Base-by-base conservation (phyloP, 1,140 invertebrate genomes). In the Drosophila takahashii region DNA sequence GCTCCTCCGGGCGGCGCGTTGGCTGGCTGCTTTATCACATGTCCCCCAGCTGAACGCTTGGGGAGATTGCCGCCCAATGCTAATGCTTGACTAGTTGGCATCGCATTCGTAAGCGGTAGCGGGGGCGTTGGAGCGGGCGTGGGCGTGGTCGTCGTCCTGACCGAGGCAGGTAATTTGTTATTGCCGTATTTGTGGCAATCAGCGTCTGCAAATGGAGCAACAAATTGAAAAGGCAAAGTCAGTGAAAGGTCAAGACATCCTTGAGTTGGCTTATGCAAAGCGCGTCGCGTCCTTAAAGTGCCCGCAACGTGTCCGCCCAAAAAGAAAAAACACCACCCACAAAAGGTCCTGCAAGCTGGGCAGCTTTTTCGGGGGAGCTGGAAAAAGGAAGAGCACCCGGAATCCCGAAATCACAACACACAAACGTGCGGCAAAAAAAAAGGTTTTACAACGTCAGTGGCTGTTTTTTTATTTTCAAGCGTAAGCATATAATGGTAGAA, bases 161-260 rank as follows among this genome's bases (percentile, higher is more conserved):
- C 54, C 36, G 59, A 58, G 59, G 59, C 70, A 59, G 73, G 54
- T 79, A 86, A 90, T 79, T 60, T 79, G 74, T 58, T 79, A 86
- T 77, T 80, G 86, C 86, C 72, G 79, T 83, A 57, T 71, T 92
- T 83, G 85, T 91, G 71, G 81, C 89, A 66, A 84, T 81, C 67
- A 86, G 79, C 72, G 89, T 91, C 70, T 93, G 91, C 18, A 85
- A 87, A 58, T 50, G 61, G 59, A 67, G 47, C 59, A 74, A 64
- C 45, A 65, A 77, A 67, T 70, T 69, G 64, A 50, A 77, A 64
- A 64, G 47, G 16, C 42, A 74, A 78, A 86, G 69, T 75, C 61
- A 80, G 42, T 53, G 16, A 70, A 77, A 60, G 67, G 39, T 80
- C 73, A 69, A 50, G 59, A 60, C 15, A 37, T 53, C 13, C 29